Base-by-base conservation (phyloP, 2,113 vertebrate genomes). In the Panurus biarmicus region DNA sequence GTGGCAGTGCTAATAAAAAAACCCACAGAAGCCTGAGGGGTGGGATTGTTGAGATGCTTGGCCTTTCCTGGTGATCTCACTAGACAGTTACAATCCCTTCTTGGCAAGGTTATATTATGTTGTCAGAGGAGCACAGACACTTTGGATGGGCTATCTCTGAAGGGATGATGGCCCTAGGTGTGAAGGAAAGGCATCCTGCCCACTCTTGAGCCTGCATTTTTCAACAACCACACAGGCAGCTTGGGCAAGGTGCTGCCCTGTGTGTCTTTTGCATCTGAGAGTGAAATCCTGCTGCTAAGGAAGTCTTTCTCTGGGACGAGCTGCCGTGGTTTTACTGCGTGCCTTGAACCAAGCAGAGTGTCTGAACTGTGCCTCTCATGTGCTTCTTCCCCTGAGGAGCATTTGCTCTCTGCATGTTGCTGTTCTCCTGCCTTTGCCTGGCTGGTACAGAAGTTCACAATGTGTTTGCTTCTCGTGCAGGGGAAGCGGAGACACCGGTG, bases 401-500 rank as follows among this genome's bases (percentile, higher is more conserved):
- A 0, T 87, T 89, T 51, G 19, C 22, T 91, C 18, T 48, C 77
- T 9, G 6, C 7, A 4, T 57, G 31, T 13, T 66, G 61, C 45
- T 21, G 7, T 44, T 57, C 5, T 13, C 38, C 65, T 87, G 54
- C 29, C 75, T 69, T 62, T 36, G 57, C 20, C 42, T 80, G 0
- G 18, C 17, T 20, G 73, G 19, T 20, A 14, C 61, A 74, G 76
- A 62, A 45, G 25, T 54, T 93, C 28, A 62, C 36, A 1, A n/a
- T 31, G 3, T 42, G 2, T 36, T 88, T 97, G 19, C 50, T 72
- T 79, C 54, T 90, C 22, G 85, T 95, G 36, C 97, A 99, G 99
- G 94, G 95, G 99, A 98, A 89, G 98, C 98, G 50, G 99, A 99
- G 96, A 98, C 98, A 22, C 98, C 99, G 29, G 99, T 99, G 96